Conservation (phyloP, 2,888 invertebrate genomes). For the Rapana venosa region DNA sequence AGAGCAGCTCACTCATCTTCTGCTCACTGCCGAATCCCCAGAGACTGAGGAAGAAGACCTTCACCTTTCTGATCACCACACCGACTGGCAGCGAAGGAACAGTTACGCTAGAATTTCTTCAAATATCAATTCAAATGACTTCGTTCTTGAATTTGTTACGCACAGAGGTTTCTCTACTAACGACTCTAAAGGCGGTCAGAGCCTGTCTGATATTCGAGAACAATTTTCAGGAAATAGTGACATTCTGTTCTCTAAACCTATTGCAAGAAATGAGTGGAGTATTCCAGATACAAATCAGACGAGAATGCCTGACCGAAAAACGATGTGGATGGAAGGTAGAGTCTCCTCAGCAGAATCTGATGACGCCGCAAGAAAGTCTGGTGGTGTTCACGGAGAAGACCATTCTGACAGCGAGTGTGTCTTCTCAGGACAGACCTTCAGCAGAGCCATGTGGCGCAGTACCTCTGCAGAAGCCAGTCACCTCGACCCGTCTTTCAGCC, state of each 20-base stretch:
- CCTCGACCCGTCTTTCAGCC: neutral
- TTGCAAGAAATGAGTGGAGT: neutral
- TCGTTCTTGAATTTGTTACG: neutral
- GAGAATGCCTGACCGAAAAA: too few relatives aligned
- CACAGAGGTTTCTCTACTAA: neutral
- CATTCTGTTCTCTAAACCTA: neutral
- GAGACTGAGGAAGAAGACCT: neutral
- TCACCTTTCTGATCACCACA: neutral
- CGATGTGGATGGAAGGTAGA: too few relatives aligned
- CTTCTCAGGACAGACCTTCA: conserved; percentile 14
- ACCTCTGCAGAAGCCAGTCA: neutral
- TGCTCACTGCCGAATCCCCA: neutral
- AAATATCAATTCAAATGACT: neutral
- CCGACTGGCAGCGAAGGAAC: neutral
- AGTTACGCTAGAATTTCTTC: neutral
- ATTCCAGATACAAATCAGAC: neutral
- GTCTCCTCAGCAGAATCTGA: neutral
- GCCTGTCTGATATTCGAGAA: neutral
- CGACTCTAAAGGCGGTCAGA: neutral
- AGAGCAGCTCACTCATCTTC: neutral
- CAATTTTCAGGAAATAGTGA: neutral
- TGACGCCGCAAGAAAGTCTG: neutral
- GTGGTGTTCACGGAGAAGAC: neutral
- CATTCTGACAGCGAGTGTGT: neutral
- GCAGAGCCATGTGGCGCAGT: conserved; percentile 26